Base-by-base conservation (phyloP, 1,140 invertebrate genomes). In the Andrena cerasifolii region DNA sequence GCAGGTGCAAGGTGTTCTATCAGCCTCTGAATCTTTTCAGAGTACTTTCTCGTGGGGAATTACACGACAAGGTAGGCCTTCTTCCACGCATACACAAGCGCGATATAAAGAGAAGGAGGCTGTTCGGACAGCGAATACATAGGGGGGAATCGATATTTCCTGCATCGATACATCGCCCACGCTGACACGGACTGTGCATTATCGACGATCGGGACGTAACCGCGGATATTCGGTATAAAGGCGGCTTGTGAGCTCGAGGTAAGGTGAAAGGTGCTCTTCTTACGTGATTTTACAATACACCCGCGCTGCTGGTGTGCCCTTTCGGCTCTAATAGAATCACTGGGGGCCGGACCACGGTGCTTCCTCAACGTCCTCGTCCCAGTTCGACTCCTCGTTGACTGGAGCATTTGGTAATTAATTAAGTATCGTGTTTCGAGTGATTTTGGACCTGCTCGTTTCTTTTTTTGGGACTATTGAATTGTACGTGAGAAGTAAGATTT, bases 191-290 rank as follows among this genome's bases (percentile, higher is more conserved):
- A 33, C 47, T 24, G 63, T 65, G 49, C 61, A 76, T 73, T 82
- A 83, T 56, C 33, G 47, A 47, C 33, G 33, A 24, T 21, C 14
- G 12, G 33, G 43, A 14, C 56, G 49, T 58, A 77, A 71, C 40
- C 59, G 18, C 6, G 53, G 49, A 73, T 58, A 51, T 78, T 78
- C 53, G 63, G 49, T 76, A 5, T 70, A 83, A 83, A 65, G 43
- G 56, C 79, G 45, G 47, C 24, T 28, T 49, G 73, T 68, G 66
- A 56, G 68, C 26, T 74, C 51, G 54, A 49, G 26, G 68, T n/a
- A 87, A 90, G 89, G 88, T 88, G 87, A 90, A 89, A 89, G 87
- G 87, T 89, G 86, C 87, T 90, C 87, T 87, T 90, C 87, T 90
- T 89, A 90, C 87, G 89, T 89, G 89, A 91, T 87, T 90, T 82